Evolutionary conservation across 2,888 invertebrate genomes (phyloP).

Genomic region (Fabriciana adippe): DNA sequence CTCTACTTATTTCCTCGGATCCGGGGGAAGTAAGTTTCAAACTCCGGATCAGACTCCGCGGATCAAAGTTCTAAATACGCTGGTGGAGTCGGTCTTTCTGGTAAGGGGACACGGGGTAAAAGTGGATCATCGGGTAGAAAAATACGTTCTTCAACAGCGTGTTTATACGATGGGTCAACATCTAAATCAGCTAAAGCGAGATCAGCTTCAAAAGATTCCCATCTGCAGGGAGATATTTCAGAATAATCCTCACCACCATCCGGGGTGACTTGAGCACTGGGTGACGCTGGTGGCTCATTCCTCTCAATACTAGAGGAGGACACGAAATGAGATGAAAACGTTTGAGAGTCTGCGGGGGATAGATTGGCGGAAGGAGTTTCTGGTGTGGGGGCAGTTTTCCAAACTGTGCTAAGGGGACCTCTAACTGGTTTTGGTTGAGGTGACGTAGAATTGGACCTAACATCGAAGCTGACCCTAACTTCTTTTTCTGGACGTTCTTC

Average conservation of each 20-base stretch:
- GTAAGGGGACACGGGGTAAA: constrained; percentile 74
- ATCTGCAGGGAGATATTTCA: constrained; percentile 78
- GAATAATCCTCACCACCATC: constrained; percentile 76
- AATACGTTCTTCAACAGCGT: constrained; percentile 83
- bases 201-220: constrained; percentile 85
- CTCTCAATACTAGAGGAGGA: constrained; percentile 76
- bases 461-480: constrained; percentile 75
- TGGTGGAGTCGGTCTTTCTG: constrained; percentile 83
- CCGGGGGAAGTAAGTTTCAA: constrained; percentile 63
- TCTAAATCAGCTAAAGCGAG: constrained; percentile 84
- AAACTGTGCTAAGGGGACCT: constrained; percentile 71
- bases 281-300: constrained; percentile 75
- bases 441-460: constrained; percentile 64
- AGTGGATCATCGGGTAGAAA: constrained; percentile 83
- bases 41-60: constrained; percentile 76
- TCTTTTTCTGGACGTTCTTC: constrained; percentile 76
- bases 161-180: constrained; percentile 84
- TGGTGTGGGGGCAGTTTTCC: constrained; percentile 82
- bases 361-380: constrained; percentile 87
- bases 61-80: constrained; percentile 78
- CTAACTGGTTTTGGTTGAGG: constrained; percentile 66
- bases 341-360: constrained; percentile 81
- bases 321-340: constrained; percentile 85
- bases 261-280: constrained; percentile 83
- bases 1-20: constrained; percentile 48